Percentiles rank a stretch among this genome's conserved stretches.
phyloP scores from a whole-genome alignment of 1,140 invertebrate species.

The Varroa destructor region DNA sequence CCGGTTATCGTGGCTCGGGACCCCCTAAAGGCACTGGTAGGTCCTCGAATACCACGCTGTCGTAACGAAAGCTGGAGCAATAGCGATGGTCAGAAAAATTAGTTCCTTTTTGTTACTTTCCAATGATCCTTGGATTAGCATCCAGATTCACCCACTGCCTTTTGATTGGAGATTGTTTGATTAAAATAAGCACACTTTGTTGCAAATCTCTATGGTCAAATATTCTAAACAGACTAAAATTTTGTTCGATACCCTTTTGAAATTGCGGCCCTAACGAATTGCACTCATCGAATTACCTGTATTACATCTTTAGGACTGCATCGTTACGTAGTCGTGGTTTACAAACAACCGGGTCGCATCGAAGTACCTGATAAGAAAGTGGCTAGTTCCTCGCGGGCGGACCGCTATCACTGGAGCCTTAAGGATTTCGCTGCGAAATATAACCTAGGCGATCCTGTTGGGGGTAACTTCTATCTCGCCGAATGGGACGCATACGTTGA shows the following conservation, averaged over 20 bases:
- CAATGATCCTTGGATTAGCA: no score
- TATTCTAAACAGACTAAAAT: no score
- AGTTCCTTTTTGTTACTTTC: no score
- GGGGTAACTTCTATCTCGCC: slow-evolving; percentile 43
- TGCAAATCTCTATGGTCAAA: no score
- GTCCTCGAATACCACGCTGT: slow-evolving; percentile 21
- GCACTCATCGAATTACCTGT: no score
- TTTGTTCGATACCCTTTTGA: no score
- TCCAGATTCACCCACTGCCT: no score
- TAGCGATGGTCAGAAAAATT: not conserved
- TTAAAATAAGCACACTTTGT: no score
- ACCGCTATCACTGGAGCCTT: slow-evolving; percentile 39
- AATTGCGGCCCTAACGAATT: no score
- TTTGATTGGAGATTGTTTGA: no score
- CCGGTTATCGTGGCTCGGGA: slow-evolving; percentile 39
- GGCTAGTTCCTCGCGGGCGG: slow-evolving; percentile 34
- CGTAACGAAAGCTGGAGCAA: not conserved
- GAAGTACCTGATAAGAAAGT: slow-evolving; percentile 37
- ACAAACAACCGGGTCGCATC: slow-evolving; percentile 40
- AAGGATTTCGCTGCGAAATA: slow-evolving; percentile 40
- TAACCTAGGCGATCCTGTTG: slow-evolving; percentile 39
- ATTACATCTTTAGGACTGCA: slow-evolving; percentile 38
- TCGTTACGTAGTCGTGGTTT: slow-evolving; percentile 43
- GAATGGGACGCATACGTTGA: slow-evolving; percentile 43
- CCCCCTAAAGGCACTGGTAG: slow-evolving; percentile 39